Conservation (phyloP, 1,140 invertebrate genomes). For the Atta colombica region DNA sequence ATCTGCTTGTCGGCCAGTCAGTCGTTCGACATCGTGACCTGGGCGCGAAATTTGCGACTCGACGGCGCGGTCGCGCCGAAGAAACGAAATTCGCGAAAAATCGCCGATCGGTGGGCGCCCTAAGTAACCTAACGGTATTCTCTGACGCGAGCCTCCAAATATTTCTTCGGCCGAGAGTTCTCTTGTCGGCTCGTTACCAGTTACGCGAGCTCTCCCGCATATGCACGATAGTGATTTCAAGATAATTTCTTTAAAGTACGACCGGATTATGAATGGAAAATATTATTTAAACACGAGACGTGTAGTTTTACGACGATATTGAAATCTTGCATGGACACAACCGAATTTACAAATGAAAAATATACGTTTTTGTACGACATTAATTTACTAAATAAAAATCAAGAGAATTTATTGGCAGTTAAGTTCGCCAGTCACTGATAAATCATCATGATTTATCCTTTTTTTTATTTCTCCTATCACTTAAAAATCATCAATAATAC, state of each 20-base stretch:
- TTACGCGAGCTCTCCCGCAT: constrained; percentile 20
- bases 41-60: constrained; percentile 69
- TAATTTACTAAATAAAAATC: neutral
- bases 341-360: neutral
- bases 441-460: neutral
- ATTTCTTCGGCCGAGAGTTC: constrained; percentile 69
- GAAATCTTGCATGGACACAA: neutral
- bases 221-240: neutral
- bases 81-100: constrained; percentile 73
- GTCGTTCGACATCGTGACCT: constrained; percentile 62
- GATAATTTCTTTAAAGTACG: neutral
- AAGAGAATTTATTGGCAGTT: neutral
- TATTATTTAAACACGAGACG: neutral
- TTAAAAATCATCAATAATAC: neutral
- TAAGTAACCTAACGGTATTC: constrained; percentile 73
- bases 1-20: constrained; percentile 11
- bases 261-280: neutral
- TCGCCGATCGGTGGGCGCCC: constrained; percentile 61
- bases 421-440: neutral
- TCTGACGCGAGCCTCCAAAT: constrained; percentile 78
- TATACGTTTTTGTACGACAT: neutral
- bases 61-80: neutral
- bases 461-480: neutral
- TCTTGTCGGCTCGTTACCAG: constrained; percentile 42
- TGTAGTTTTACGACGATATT: neutral